phyloP scores from a whole-genome alignment of 2,113 vertebrate species.

The Pagrus major region DNA sequence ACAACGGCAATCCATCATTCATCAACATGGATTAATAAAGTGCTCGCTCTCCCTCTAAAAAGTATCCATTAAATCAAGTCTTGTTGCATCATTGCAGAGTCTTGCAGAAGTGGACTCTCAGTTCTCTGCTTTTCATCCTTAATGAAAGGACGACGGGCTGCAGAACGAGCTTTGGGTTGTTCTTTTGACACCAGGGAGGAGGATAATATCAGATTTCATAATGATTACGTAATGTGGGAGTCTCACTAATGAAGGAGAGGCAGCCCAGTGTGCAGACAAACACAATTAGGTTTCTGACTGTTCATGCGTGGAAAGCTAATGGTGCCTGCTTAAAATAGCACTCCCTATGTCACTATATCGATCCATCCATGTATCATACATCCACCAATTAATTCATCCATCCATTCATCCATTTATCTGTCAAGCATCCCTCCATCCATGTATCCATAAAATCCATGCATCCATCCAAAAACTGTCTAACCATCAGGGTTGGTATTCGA shows the following conservation, averaged over 20 bases:
- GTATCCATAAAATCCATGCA: too few relatives aligned
- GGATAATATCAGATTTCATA: conserved; percentile 48
- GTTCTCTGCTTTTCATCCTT: conserved; percentile 23
- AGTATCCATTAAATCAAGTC: conserved; percentile 47
- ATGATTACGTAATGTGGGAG: conserved; percentile 46
- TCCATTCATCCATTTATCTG: too few relatives aligned
- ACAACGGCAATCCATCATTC: conserved; percentile 34
- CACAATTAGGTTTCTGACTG: conserved; percentile 23
- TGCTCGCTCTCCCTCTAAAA: not conserved
- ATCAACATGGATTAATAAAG: conserved; percentile 41
- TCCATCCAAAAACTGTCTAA: not conserved
- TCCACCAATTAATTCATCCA: not conserved
- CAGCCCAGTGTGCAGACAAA: conserved; percentile 20
- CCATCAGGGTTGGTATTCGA: too few relatives aligned
- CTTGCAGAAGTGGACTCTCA: conserved; percentile 16
- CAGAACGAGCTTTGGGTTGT: conserved; percentile 15
- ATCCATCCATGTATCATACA: not conserved
- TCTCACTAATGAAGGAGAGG: conserved; percentile 48
- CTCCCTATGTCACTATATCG: not conserved
- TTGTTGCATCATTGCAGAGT: conserved; percentile 38
- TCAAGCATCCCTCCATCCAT: not conserved
- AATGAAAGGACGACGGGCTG: conserved; percentile 1
- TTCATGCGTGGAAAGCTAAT: conserved; percentile 33
- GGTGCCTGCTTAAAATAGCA: conserved; percentile 4
- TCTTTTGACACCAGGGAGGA: conserved; percentile 28